Base-by-base conservation (phyloP, 2,888 invertebrate genomes). In the Taphrorychus bicolor region DNA sequence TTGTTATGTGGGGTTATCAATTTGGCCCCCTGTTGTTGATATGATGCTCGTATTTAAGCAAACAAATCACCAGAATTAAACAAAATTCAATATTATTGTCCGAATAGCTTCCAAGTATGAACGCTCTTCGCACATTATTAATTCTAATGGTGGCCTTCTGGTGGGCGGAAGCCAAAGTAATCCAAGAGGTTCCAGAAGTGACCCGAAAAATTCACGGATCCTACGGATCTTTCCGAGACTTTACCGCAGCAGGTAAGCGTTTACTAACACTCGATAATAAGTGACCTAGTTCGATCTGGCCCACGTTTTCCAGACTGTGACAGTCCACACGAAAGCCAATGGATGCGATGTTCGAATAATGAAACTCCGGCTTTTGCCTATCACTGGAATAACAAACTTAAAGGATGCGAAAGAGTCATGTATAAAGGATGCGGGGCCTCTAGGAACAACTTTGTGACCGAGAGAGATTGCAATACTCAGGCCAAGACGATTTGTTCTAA, bases 341-440 rank as follows among this genome's bases (percentile, higher is more conserved):
- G 63, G 63, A 57, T 54, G 18, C 53, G 63, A 57, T 70, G 73
- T 24, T 5, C 54, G n/a, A 22, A 17, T 16, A 21, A 14, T 4
- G 60, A 45, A 40, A 45, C 54, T 22, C 57, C 62, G 22, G 58
- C 69, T n/a, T 72, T 69, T 48, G 66, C 65, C 22, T 73, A 72
- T 59, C 69, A 72, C 16, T 73, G 73, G 72, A 72, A 73, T 68
- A 59, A 73, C 56, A 21, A 54, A 21, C 59, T 73, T 9, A 64
- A 69, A 54, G 73, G 62, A 11, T 73, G 73, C 54, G 72, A 72
- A 67, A 58, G 72, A 17, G 67, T 59, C 17, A 67, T 72, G 21
- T 73, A 71, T 49, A 72, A 72, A 32, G 73, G 73, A 14, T 73
- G 73, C 21, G 70, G 70, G 17, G 65, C 73, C 24, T 70, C 71